phyloP scores from a whole-genome alignment of 2,113 vertebrate species.

The Leptobrachium leishanense region DNA sequence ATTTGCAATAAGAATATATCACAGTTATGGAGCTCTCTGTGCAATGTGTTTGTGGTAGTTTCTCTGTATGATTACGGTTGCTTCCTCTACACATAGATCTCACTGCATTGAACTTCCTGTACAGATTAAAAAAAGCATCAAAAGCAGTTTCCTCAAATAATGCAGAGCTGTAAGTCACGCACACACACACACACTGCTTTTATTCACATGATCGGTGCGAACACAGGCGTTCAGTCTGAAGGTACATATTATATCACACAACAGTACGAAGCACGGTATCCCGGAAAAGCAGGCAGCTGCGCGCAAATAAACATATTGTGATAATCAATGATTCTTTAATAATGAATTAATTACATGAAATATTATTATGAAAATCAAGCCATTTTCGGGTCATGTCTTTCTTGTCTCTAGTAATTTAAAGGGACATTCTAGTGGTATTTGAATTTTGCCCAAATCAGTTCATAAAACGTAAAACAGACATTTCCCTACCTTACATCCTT shows the following conservation, averaged over 20 bases:
- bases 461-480: no score
- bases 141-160: conserved; percentile 7
- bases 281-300: no score
- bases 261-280: background rate
- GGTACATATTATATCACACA: background rate
- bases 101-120: conserved; percentile 1
- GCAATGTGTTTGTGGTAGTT: background rate
- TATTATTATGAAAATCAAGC: no score
- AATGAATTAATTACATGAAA: no score
- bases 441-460: no score
- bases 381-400: no score
- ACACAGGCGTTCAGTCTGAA: background rate
- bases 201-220: background rate
- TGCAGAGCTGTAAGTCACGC: conserved; percentile 6
- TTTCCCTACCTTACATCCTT: no score
- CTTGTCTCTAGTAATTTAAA: no score
- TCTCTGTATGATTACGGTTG: conserved; percentile 7
- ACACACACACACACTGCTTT: conserved; percentile 28
- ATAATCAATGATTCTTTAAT: no score
- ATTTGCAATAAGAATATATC: conserved; percentile 15
- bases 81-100: conserved; percentile 21
- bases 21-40: background rate
- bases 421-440: no score
- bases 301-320: no score
- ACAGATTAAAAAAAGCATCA: background rate